A percentile compares a stretch with the other conserved stretches of the same genome.
Evolutionary conservation across 2,797 vertebrate genomes (phyloP).

Genomic region (Alosa sapidissima): DNA sequence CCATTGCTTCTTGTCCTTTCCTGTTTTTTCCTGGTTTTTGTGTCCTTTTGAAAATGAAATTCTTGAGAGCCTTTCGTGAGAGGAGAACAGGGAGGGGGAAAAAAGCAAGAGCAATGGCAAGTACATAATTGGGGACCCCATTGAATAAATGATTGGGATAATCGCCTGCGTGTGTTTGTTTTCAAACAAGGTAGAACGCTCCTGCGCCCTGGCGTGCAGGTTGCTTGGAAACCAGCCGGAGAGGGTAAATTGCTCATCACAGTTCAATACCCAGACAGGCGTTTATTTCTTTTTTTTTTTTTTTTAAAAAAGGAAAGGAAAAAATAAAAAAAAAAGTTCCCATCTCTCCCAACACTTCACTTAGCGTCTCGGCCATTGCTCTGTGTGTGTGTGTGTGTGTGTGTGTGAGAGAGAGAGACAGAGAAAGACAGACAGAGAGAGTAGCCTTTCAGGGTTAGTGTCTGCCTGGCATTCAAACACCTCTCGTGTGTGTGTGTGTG

Average conservation of each 20-base stretch:
- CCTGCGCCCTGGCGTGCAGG: neutral
- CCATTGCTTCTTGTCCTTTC: neutral
- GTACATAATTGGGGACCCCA: conserved; percentile 18
- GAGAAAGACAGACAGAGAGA: neutral
- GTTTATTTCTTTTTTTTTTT: neutral
- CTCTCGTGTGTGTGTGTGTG: conserved; percentile 9
- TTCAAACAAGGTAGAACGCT: conserved; percentile 11
- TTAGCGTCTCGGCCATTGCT: neutral
- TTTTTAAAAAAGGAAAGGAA: neutral
- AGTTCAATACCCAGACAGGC: conserved; percentile 18
- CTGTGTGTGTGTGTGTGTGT: conserved; percentile 11
- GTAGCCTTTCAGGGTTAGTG: neutral
- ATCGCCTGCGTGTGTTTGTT: conserved; percentile 7
- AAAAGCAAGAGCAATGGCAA: conserved; percentile 1
- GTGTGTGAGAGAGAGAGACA: neutral
- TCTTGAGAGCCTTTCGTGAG: neutral
- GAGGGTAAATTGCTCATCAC: conserved; percentile 22
- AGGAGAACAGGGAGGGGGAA: neutral
- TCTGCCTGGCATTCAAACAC: neutral
- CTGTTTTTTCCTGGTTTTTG: neutral
- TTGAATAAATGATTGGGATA: conserved; percentile 23
- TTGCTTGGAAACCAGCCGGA: conserved; percentile 8
- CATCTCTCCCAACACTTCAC: conserved; percentile 14
- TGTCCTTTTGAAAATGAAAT: neutral
- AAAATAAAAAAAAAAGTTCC: neutral